Evolutionary conservation across 2,113 vertebrate species (phyloP).

Genomic region (Oenanthe melanoleuca): DNA sequence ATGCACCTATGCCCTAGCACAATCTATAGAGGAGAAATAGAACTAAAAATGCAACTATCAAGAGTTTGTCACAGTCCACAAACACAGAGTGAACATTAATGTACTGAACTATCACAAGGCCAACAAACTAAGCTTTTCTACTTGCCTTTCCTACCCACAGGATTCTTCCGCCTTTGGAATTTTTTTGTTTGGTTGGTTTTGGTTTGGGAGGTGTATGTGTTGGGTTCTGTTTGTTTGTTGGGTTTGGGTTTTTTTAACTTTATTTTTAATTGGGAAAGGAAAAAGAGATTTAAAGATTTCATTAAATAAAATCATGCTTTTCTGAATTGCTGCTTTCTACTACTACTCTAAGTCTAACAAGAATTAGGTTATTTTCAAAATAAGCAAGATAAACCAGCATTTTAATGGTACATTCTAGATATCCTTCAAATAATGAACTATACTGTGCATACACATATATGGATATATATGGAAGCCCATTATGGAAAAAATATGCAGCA

Average conservation of each 20-base stretch:
- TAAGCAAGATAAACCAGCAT: not conserved
- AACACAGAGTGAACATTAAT: not conserved
- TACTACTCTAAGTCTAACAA: not conserved
- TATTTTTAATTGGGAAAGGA: not conserved
- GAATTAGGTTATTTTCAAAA: not conserved
- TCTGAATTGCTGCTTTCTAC: not conserved
- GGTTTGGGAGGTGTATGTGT: not conserved
- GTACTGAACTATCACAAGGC: not conserved
- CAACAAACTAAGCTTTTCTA: not conserved
- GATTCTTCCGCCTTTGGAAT: not conserved
- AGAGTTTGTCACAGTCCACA: not conserved
- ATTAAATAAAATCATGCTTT: not conserved
- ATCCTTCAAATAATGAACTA: not conserved
- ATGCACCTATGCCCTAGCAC: not conserved
- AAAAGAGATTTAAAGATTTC: not conserved
- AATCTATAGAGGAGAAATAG: not conserved
- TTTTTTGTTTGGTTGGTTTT: not conserved
- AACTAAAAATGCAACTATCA: not conserved
- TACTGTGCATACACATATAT: not conserved
- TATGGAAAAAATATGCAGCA: not conserved
- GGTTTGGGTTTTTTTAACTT: no score
- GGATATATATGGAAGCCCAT: not conserved
- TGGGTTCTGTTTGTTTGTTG: not conserved
- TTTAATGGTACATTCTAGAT: not conserved
- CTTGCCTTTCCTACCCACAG: not conserved